Base-by-base conservation (phyloP, 1,140 invertebrate genomes). In the Drosophila oshimai region DNA sequence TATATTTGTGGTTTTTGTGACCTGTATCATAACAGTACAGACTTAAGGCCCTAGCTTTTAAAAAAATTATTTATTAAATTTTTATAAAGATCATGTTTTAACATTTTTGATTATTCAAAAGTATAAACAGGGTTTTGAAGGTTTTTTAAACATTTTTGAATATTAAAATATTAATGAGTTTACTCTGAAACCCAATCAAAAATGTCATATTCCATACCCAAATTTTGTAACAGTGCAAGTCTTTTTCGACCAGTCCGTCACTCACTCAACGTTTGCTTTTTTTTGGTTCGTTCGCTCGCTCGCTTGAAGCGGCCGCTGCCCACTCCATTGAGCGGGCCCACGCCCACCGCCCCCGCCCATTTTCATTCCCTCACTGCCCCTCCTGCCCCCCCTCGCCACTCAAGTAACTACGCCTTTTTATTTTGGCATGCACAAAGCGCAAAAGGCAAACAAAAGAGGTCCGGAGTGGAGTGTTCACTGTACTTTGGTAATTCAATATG, bases 381-480 rank as follows among this genome's bases (percentile, higher is more conserved):
- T 22, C n/a, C 54, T 6, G 7, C 2, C 15, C 18, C 6, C 10
- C 42, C 7, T 18, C 6, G 18, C 18, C 20, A 13, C 7, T 12
- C 10, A 15, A 12, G 10, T 15, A 13, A 31, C 33, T 37, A 28
- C 36, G 49, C 64, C 36, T 58, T 67, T 64, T 74, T 84, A 78
- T 78, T 84, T 84, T 84, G 70, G 74, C 70, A 84, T 78, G 65
- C 80, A 84, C 78, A 83, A 83, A 83, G 78, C 68, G 47, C 53
- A 74, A 58, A 78, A 57, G 61, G 51, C 54, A 74, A 78, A 84
- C 74, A 84, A 84, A 84, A 65, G 74, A 33, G 13, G 44, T 17
- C 6, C 42, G 42, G 31, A 37, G 46, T 41, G 18, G 33, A 65
- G 49, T 50, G 67, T 41, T 42, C 54, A 70, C 55, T 72, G 68